Base-by-base conservation (phyloP, 2,888 invertebrate species). In the Drosophila borborema region DNA sequence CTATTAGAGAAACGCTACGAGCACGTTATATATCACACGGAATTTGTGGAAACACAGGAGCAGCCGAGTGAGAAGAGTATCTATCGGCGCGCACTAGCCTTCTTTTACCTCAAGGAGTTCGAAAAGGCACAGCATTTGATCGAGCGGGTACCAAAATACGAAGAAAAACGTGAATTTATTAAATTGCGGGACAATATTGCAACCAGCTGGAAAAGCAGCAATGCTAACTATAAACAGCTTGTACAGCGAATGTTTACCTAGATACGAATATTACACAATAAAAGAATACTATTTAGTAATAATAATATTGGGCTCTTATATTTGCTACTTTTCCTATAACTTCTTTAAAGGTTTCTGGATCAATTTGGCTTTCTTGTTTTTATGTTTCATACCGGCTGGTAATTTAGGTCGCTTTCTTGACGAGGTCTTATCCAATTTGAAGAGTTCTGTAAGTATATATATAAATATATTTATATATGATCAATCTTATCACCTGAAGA, bases 121-220 rank as follows among this genome's bases (percentile, higher is more conserved):
- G 95, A 96, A 61, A 94, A 95, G 66, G 96, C 97, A 0, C 94
- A 95, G 90, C 87, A 89, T 2, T 94, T 95, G 36, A 94, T 94
- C 55, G 94, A 92, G 49, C 91, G 86, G 14, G 71, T 91, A 3
- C 90, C 95, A 0, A 90, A 93, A 54, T 88, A 95, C 53, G 95
- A 96, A 78, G 96, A 96, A 0, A 94, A 94, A 45, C 96, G 96
- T 86, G 95, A 94, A 71, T 95, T 95, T 4, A 95, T 95, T 0
- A 93, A 94, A 63, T 94, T 95, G 41, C 95, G 95, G 84, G 94
- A 95, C 1, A 93, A 93, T 28, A 92, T 94, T 48, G 93, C 96
- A 71, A 93, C 94, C 0, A 94, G 94, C 80, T 93, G 96, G 77
- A 95, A 95, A 71, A 93, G 94, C 72, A 95, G 95, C 9, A 95